phyloP scores from a whole-genome alignment of 2,113 vertebrate species.

The Syngnathus typhle region DNA sequence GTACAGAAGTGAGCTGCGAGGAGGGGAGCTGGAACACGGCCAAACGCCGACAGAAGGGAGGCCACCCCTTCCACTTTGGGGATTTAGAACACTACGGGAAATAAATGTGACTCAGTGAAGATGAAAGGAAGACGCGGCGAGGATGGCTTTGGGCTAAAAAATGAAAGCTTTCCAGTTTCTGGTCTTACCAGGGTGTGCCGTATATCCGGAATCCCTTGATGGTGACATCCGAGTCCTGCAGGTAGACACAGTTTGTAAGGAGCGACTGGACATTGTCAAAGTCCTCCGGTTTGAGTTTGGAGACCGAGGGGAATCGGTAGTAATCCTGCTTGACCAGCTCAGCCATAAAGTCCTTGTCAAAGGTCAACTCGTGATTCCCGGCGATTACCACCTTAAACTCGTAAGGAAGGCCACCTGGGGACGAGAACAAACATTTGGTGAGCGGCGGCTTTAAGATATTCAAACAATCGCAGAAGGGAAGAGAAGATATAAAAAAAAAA shows the following conservation, averaged over 20 bases:
- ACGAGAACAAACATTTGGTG: conserved; percentile 2
- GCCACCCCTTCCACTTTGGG: conserved; percentile 33
- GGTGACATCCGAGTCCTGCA: conserved; percentile 96
- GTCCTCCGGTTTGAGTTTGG: conserved; percentile 99
- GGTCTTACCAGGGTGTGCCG: conserved; percentile 88
- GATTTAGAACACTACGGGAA: conserved; percentile 13
- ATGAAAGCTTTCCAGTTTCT: background rate
- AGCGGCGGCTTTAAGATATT: background rate
- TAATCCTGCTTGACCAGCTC: conserved; percentile 99
- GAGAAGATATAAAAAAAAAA: background rate
- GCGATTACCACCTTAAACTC: conserved; percentile 99
- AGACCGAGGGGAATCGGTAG: conserved; percentile 98
- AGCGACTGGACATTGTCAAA: conserved; percentile 98
- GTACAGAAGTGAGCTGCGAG: conserved; percentile 17
- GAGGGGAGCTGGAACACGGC: conserved; percentile 34
- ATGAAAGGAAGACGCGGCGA: background rate
- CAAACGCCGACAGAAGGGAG: conserved; percentile 27
- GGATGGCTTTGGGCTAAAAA: background rate
- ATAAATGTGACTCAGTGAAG: conserved; percentile 13
- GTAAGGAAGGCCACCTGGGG: conserved; percentile 88
- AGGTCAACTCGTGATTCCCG: conserved; percentile 98
- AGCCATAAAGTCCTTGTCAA: conserved; percentile 99
- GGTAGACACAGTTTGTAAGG: conserved; percentile 98
- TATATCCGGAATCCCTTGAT: conserved; percentile 99
- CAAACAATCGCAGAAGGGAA: background rate